Percentiles rank a stretch among this genome's conserved stretches.
Evolutionary conservation across 1,140 invertebrate species (phyloP).

Genomic region (Apis cerana): DNA sequence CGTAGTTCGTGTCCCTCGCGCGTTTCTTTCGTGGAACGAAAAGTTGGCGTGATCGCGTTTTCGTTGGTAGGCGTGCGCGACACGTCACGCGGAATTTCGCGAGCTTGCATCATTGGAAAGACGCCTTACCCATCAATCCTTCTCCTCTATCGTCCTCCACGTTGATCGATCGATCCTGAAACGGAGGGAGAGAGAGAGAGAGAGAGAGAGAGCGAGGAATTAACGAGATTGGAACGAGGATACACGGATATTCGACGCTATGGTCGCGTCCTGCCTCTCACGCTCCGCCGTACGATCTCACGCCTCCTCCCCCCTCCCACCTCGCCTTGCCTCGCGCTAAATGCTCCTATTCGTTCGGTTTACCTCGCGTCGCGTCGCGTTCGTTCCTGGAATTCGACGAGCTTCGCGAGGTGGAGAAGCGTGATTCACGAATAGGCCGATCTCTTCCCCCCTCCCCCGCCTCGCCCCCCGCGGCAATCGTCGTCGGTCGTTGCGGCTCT

Average conservation of each 20-base stretch:
- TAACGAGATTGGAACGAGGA: not conserved
- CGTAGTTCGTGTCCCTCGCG: constrained; percentile 22
- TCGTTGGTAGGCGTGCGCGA: not conserved
- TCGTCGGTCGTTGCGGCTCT: constrained; percentile 26
- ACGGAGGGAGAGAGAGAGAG: not conserved
- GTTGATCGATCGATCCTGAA: not conserved
- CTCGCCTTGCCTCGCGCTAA: not conserved
- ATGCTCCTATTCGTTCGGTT: not conserved
- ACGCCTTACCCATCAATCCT: not conserved
- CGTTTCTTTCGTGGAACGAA: constrained; percentile 54
- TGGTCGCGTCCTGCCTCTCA: not conserved
- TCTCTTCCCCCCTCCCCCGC: constrained; percentile 13
- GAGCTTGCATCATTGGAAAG: not conserved
- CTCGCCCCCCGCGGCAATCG: constrained; percentile 2
- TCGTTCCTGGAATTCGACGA: constrained; percentile 56
- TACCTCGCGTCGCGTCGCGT: not conserved
- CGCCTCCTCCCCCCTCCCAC: too few relatives aligned
- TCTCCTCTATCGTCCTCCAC: too few relatives aligned
- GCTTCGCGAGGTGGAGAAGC: constrained; percentile 49
- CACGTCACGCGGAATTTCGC: not conserved
- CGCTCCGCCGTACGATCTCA: not conserved
- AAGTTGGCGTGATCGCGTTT: constrained; percentile 30
- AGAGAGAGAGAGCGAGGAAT: not conserved
- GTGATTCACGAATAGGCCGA: constrained; percentile 53
- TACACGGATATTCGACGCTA: not conserved